Percentiles rank a stretch among this genome's conserved stretches.
These are phyloP conservation scores for Urosaurus nigricauda DNA, from an alignment of 2,797 vertebrate genomes.

Conservation along the genomic window DNA sequence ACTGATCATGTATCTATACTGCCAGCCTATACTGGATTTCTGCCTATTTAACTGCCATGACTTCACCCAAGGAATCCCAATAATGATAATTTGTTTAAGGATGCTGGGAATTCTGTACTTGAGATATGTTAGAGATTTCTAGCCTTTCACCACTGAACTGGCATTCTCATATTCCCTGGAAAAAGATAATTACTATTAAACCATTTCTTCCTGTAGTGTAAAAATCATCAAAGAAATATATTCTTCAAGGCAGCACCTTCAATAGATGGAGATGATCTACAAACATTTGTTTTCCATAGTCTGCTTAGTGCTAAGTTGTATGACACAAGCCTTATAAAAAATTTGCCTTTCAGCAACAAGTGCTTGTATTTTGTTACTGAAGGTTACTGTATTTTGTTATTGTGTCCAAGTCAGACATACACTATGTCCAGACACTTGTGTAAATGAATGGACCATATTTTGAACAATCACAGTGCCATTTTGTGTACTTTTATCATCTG, in stretches of 20 bases:
- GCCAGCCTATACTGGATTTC: background rate
- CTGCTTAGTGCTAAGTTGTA: conserved; percentile 27
- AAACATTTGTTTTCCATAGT: conserved; percentile 40
- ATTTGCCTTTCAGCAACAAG: no score
- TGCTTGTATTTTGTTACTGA: no score
- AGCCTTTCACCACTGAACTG: background rate
- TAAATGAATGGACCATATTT: no score
- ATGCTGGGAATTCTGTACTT: background rate
- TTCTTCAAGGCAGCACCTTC: conserved; percentile 26
- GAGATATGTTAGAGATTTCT: background rate
- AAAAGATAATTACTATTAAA: background rate
- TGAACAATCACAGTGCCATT: no score
- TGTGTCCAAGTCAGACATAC: no score
- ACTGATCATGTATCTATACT: background rate
- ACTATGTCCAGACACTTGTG: no score
- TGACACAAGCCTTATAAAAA: no score
- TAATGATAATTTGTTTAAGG: background rate
- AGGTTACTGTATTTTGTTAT: no score
- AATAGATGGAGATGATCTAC: conserved; percentile 21
- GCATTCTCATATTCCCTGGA: background rate
- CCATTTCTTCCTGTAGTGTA: background rate
- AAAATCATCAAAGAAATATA: background rate
- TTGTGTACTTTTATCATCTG: no score
- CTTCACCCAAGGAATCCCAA: background rate
- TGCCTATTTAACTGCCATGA: background rate